Base-by-base conservation (phyloP, 2,113 vertebrate species). In the Callipepla squamata region DNA sequence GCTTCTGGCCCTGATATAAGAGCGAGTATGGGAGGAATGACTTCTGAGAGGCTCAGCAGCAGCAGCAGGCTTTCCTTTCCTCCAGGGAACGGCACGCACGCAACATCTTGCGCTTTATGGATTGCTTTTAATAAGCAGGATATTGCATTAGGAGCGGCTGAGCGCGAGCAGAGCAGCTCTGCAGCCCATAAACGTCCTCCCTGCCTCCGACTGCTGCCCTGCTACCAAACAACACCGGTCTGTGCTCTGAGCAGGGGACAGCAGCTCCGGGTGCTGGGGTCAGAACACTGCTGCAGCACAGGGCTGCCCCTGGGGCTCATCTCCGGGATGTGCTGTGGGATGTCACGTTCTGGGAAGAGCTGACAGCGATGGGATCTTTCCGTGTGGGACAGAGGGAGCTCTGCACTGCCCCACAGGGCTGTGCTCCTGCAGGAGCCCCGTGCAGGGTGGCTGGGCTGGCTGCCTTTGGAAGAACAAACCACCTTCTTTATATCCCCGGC, bases 1-100 rank as follows among this genome's bases (percentile, higher is more conserved):
- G 74, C 78, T 92, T 68, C 75, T 79, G n/a, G 5, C 81, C 2
- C 25, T 14, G 23, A 68, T 58, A 66, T 51, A 21, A 68, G 85
- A 82, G 67, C 51, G 87, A 66, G 25, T 40, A 11, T 21, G 44
- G 78, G 93, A 89, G 89, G 79, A 92, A 74, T 12, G 22, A 79
- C 63, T 95, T 68, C 87, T 92, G 85, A 96, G 79, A 94, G 65
- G 79, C 81, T 94, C 94, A 80, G 58, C 89, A 94, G 92, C 92
- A 93, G 87, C 92, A 91, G 94, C 30, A 32, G 53, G 90, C 67
- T 92, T 89, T 45, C 45, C 87, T 87, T 67, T 40, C 85, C 87
- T 85, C 59, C 85, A 12, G 50, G 90, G 82, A 83, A 83, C 50
- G 92, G 87, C 81, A 32, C 40, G 6, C 16, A 48, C 90, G 79